Base-by-base conservation (phyloP, 2,888 invertebrate genomes). In the Platycheirus rosarum region DNA sequence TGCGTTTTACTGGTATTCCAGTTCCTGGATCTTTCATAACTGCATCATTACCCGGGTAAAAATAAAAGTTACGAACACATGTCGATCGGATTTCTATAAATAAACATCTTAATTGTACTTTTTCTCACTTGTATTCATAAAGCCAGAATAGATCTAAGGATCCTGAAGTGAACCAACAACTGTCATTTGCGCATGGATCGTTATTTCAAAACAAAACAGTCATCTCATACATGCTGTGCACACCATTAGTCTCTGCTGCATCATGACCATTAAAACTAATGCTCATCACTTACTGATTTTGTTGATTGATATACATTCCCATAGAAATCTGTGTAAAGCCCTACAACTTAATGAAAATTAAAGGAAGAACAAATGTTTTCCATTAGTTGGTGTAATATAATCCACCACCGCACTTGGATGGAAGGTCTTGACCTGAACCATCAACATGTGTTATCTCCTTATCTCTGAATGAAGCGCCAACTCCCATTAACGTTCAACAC, bases 401-500 rank as follows among this genome's bases (percentile, higher is more conserved):
- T 66, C 82, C 71, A 63, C 48, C 63, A 68, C 63, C 68, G 51
- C 71, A 68, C 55, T 82, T 71, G 62, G 66, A 80, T 57, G 60
- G 23, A 23, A 66, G 76, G 53, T 46, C 14, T 37, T 46, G 57
- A 49, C 48, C 55, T 40, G 2, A 71, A 55, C 76, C 82, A 76
- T 66, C 73, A 82, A 82, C 82, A 82, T 73, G 73, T 49, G 66
- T 82, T 82, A 82, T 82, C 82, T 77, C 60, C 63, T 77, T 82
- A 77, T 71, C 73, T 13, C 44, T 18, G 14, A 14, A 49, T 63
- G 71, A 82, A 82, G 82, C 82, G 82, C 82, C 82, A 82, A 82
- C 82, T 82, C 73, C 77, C 82, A 82, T 82, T 82, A 82, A 82
- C 63, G 62, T 63, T 55, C 73, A 82, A 82, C 82, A 77, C 82